Conservation (phyloP, 2,113 vertebrate species). For the Dasyornis broadbenti region DNA sequence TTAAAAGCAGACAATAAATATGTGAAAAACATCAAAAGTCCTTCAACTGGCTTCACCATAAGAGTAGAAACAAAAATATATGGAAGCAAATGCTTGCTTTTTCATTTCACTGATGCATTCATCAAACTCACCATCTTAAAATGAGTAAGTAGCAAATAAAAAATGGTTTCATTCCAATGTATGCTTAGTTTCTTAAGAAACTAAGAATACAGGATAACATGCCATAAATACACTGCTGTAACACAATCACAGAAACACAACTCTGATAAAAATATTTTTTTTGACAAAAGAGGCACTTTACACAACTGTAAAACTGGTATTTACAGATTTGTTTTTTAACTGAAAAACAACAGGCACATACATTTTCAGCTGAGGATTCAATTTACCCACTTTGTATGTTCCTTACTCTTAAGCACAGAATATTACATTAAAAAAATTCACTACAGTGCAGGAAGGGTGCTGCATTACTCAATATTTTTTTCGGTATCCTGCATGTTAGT, state of each 20-base stretch:
- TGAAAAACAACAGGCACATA: not conserved
- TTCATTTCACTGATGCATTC: not conserved
- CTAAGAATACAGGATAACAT: not conserved
- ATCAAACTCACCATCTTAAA: not conserved
- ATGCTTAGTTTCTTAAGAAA: not conserved
- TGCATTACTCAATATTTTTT: not conserved
- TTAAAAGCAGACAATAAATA: constrained; percentile 29
- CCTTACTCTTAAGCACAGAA: not conserved
- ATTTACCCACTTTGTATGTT: not conserved
- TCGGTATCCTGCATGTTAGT: not conserved
- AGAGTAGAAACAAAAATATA: not conserved
- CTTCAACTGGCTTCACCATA: not conserved
- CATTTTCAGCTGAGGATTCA: not conserved
- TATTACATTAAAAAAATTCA: not conserved
- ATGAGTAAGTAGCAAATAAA: not conserved
- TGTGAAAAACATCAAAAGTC: not conserved
- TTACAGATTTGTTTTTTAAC: not conserved
- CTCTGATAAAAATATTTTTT: not conserved
- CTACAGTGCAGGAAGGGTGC: not conserved
- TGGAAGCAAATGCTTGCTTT: not conserved
- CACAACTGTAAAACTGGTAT: not conserved
- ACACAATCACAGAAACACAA: not conserved
- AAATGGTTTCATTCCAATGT: not conserved
- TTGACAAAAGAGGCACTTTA: not conserved
- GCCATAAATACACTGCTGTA: not conserved